A percentile compares a stretch with the other conserved stretches of the same genome.
phyloP scores from a whole-genome alignment of 2,888 invertebrate species.

The Nyleta sp. region DNA sequence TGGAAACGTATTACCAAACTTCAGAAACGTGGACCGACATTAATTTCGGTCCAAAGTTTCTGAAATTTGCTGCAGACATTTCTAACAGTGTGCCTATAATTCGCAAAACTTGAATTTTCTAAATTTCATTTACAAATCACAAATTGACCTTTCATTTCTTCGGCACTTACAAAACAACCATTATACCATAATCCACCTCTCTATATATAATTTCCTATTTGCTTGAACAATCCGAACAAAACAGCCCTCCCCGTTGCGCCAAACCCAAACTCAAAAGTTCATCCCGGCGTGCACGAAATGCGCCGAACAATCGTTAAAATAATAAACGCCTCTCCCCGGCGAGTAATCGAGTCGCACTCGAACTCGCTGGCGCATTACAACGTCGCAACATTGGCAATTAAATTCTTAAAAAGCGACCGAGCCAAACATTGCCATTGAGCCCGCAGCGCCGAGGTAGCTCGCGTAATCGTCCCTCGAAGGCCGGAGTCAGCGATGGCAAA shows the following conservation, averaged over 20 bases:
- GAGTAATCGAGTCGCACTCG: slow-evolving; percentile 8
- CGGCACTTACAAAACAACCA: too few species aligned
- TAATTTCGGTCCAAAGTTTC: too few species aligned
- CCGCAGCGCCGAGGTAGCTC: not conserved
- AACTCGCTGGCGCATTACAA: slow-evolving; percentile 1
- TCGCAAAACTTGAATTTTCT: too few species aligned
- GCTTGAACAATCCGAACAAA: too few species aligned
- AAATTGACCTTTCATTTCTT: too few species aligned
- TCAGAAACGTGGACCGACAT: too few species aligned
- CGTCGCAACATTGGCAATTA: slow-evolving; percentile 25
- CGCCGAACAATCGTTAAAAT: slow-evolving; percentile 16
- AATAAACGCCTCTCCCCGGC: slow-evolving; percentile 13
- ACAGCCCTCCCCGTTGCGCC: not conserved
- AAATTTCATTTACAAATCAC: too few species aligned
- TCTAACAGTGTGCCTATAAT: too few species aligned
- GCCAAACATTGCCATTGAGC: slow-evolving; percentile 18
- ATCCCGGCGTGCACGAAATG: not conserved
- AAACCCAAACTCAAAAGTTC: slow-evolving; percentile 4
- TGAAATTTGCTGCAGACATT: too few species aligned
- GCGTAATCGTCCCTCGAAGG: slow-evolving; percentile 55
- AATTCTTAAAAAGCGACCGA: slow-evolving; percentile 24
- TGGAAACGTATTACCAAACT: too few species aligned
- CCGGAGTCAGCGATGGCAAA: slow-evolving; percentile 72
- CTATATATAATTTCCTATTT: too few species aligned
- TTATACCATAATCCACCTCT: too few species aligned